These are phyloP conservation scores for Drosophila emarginata DNA, from an alignment of 2,888 invertebrate species.

Conservation along the genomic window DNA sequence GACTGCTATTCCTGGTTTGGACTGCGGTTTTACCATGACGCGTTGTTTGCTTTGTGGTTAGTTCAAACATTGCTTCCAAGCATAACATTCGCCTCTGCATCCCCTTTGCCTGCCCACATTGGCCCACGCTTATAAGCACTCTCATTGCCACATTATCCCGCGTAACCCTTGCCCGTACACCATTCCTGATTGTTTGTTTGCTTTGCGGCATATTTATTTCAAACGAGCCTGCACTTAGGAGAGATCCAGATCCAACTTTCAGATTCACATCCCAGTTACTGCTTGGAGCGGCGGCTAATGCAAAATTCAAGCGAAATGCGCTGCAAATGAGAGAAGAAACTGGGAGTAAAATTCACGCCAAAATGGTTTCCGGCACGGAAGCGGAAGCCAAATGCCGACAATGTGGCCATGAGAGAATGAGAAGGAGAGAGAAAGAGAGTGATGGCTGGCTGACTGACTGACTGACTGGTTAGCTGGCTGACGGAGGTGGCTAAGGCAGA, in stretches of 20 bases:
- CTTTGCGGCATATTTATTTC: constrained; percentile 79
- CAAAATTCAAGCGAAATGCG: constrained; percentile 72
- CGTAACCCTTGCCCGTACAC: constrained; percentile 9
- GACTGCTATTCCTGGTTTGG: constrained; percentile 39
- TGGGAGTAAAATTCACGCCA: constrained; percentile 63
- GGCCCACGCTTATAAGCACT: constrained; percentile 19
- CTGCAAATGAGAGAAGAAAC: constrained; percentile 65
- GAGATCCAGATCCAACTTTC: constrained; percentile 3
- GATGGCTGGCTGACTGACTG: neutral
- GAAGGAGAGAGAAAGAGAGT: constrained; percentile 14
- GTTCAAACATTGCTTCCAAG: neutral
- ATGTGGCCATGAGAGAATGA: constrained; percentile 23
- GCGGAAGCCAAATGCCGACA: constrained; percentile 57
- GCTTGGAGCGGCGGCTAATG: constrained; percentile 55
- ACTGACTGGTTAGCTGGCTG: neutral
- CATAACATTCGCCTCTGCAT: constrained; percentile 21
- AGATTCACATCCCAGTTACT: constrained; percentile 10
- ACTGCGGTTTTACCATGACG: constrained; percentile 67
- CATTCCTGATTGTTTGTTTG: constrained; percentile 72
- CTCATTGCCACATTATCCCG: constrained; percentile 12
- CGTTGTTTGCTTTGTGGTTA: constrained; percentile 63
- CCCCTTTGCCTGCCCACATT: constrained; percentile 17
- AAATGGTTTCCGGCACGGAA: constrained; percentile 77
- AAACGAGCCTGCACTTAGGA: constrained; percentile 75
- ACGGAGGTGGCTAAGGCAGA: constrained; percentile 18